Evolutionary conservation across 2,113 vertebrate species (phyloP), one percentile per base, ranked within the genome.

Genomic region (Campylorhamphus procurvoides): DNA sequence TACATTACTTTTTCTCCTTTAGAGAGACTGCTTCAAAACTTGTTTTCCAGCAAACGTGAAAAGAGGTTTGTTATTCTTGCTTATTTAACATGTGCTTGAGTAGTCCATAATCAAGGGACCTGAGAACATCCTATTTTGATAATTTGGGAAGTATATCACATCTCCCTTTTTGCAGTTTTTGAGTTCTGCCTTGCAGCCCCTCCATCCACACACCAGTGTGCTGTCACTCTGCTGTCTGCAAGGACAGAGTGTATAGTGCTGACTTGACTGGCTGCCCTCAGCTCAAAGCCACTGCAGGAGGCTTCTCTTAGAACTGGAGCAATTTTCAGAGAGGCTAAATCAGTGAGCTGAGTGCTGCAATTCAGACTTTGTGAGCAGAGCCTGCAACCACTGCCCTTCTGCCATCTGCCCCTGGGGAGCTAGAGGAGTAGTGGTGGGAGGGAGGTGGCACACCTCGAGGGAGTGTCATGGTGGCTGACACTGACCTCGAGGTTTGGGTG

Each of bases 181-280:
- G 9, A 3, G 1, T 22, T 87, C 33, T 63, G 35, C 47, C 29
- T 78, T 8, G 12, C 23, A 53, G 22, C n/a, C 18, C 13, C 37
- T 81, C 50, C 19, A 18, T 23, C 17, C n/a, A 17, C 69, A 33
- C 18, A 44, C 1, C 29, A 35, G 7, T 0, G 0, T 40, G 31
- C 23, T 82, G 60, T 9, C 29, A 60, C 12, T 56, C 44, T n/a
- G 28, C 66, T 59, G 25, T 12, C 44, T 73, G 35, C 1, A 1
- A 79, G 42, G 39, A 17, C 15, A 69, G 44, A 52, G 29, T 3
- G 35, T 0, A 0, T 40, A 35, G 68, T n/a, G 28, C 39, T 69
- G 55, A 6, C 50, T 3, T 50, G 4, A 15, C 18, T 3, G 2
- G 8, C 77, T 91, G 60, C 14, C 18, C 12, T 25, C 33, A 31